A percentile compares a stretch with the other conserved stretches of the same genome.
Evolutionary conservation across 2,113 vertebrate species (phyloP).

Genomic region (Cryptoleucopteryx plumbea): DNA sequence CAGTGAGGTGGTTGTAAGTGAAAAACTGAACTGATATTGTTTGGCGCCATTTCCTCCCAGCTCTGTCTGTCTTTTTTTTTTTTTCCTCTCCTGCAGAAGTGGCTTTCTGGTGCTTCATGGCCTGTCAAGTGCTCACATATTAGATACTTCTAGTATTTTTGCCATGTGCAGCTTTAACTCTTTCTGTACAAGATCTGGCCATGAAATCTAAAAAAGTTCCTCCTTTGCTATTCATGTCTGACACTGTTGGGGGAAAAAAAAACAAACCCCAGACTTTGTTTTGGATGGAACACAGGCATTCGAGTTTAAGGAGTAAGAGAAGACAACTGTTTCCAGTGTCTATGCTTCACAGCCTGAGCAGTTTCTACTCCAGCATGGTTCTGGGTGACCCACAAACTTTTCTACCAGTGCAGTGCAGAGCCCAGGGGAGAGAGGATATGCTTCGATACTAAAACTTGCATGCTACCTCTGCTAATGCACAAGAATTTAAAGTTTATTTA

Average conservation of each 20-base stretch:
- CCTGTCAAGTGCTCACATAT: not conserved
- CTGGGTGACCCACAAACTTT: not conserved
- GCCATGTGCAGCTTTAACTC: not conserved
- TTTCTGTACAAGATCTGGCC: not conserved
- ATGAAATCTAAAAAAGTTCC: not conserved
- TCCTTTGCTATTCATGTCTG: not conserved
- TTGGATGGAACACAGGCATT: not conserved
- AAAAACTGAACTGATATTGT: not conserved
- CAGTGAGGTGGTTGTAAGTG: not conserved
- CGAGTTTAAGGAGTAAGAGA: not conserved
- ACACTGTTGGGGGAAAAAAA: not conserved
- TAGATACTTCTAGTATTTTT: not conserved
- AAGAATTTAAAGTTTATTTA: not conserved
- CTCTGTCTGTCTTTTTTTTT: not conserved
- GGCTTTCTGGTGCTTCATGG: not conserved
- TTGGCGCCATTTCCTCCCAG: not conserved
- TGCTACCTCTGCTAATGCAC: not conserved
- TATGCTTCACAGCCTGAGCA: not conserved
- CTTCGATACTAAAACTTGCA: not conserved
- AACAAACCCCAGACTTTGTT: not conserved
- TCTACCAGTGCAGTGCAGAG: not conserved
- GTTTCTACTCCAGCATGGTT: rapidly evolving
- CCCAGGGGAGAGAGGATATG: not conserved
- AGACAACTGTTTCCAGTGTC: not conserved
- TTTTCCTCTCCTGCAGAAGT: not conserved